Evolutionary conservation across 1,140 invertebrate genomes (phyloP), one percentile per base, ranked within the genome.

Genomic region (Yoshiicerus persimilis): DNA sequence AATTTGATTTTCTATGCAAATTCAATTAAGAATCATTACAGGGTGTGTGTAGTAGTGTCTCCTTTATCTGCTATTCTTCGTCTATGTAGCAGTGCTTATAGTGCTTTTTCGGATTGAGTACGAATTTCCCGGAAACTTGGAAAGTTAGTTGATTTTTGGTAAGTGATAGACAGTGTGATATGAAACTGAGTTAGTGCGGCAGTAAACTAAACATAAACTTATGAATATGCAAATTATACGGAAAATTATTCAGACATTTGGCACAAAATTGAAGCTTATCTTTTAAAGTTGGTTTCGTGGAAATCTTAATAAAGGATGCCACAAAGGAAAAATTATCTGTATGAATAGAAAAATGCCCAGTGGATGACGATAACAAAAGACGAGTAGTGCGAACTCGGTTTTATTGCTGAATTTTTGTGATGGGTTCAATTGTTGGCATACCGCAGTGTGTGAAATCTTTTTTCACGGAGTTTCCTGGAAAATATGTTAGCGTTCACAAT

Each of bases 321-420:
- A 80, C 30, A 80, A 80, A 80, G 32, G 30, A n/a, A 80, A 80
- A 80, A 38, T 80, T 80, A 80, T 80, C 32, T 34, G 30, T n/a
- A 80, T 80, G 75, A 80, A 80, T 80, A 80, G 32, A 80, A 80
- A 80, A 80, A 80, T 80, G 64, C 64, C 64, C 75, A 34, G 5
- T 25, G 64, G 64, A 70, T 30, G 11, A 25, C 13, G 23, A 70
- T 70, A 25, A 70, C 27, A 70, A 25, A 70, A 9, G 64, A 66
- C 27, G n/a, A 30, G 64, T 9, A 70, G 23, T 70, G 16, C 16
- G n/a, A n/a, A n/a, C n/a, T n/a, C n/a, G n/a, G n/a, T 23, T 80
- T 80, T 80, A 80, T 80, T 80, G n/a, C 34, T 34, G 30, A 16
- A 36, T 32, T 80, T 80, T 32, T n/a, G 9, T 23, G 32, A 80